Conservation (phyloP, 2,888 invertebrate species). For the Dioctria rufipes region DNA sequence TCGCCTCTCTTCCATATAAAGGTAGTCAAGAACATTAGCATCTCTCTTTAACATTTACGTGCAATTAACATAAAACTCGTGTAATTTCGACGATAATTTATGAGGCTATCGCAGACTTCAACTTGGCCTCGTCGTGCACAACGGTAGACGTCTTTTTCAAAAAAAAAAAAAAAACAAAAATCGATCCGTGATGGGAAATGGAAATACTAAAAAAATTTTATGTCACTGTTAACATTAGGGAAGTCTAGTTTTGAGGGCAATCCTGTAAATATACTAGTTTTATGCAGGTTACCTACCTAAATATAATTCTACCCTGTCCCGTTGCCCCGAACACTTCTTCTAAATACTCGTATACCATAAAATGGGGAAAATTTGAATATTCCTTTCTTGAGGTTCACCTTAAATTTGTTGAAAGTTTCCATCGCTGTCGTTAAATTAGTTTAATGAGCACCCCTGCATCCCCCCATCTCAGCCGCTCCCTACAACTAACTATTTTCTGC, state of each 20-base stretch:
- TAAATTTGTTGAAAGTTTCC: conserved; percentile 40
- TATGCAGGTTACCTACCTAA: no score
- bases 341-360: background rate
- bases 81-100: conserved; percentile 56
- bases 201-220: conserved; percentile 37
- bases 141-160: conserved; percentile 18
- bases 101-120: conserved; percentile 30
- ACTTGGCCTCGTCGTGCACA: background rate
- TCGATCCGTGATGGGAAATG: background rate
- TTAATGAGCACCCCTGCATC: background rate
- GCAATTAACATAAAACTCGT: conserved; percentile 56
- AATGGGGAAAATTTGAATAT: conserved; percentile 44
- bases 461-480: no score
- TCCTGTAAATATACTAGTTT: no score
- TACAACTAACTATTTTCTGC: no score
- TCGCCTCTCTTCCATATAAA: background rate
- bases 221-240: background rate
- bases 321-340: no score
- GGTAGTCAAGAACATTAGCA: conserved; percentile 45
- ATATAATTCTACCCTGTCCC: no score
- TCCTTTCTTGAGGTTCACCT: conserved; percentile 14
- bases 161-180: background rate
- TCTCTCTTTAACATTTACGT: conserved; percentile 54
- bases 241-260: no score
- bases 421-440: background rate